These are phyloP conservation scores for Deilephila elpenor DNA, from an alignment of 2,888 invertebrate species.

Conservation along the genomic window DNA sequence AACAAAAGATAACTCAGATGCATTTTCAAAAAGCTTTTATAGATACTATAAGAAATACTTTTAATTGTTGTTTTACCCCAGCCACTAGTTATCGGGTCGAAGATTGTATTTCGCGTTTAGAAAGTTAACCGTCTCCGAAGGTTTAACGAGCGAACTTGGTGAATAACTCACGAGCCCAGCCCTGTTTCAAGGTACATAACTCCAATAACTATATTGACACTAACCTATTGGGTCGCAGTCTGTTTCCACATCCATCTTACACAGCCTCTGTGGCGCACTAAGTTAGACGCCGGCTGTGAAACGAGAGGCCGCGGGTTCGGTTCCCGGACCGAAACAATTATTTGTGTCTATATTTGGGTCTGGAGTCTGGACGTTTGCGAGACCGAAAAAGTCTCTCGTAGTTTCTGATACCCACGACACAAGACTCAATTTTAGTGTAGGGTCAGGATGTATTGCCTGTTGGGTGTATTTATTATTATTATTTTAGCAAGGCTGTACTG, in stretches of 20 bases:
- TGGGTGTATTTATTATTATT: no score
- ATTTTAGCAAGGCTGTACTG: background rate
- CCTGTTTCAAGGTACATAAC: slow-evolving; percentile 37
- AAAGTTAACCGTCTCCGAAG: slow-evolving; percentile 57
- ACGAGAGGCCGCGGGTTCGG: no score
- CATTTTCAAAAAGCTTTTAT: background rate
- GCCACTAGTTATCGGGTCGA: slow-evolving; percentile 39
- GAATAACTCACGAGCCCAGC: slow-evolving; percentile 55
- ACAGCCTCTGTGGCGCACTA: no score
- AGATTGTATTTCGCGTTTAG: slow-evolving; percentile 46
- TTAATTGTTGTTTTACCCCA: slow-evolving; percentile 33
- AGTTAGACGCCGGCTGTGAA: no score
- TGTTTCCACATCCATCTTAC: background rate
- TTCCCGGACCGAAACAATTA: no score
- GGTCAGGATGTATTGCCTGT: no score
- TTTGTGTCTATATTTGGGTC: no score
- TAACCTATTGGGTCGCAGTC: slow-evolving; percentile 41
- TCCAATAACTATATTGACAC: slow-evolving; percentile 47
- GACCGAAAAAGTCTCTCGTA: no score
- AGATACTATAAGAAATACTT: background rate
- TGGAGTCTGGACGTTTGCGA: no score
- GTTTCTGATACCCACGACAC: no score
- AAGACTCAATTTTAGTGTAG: no score
- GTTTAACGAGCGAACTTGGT: slow-evolving; percentile 67
- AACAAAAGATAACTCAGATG: background rate